Conservation (phyloP, 2,797 vertebrate species). For the Setipinna tenuifilis region DNA sequence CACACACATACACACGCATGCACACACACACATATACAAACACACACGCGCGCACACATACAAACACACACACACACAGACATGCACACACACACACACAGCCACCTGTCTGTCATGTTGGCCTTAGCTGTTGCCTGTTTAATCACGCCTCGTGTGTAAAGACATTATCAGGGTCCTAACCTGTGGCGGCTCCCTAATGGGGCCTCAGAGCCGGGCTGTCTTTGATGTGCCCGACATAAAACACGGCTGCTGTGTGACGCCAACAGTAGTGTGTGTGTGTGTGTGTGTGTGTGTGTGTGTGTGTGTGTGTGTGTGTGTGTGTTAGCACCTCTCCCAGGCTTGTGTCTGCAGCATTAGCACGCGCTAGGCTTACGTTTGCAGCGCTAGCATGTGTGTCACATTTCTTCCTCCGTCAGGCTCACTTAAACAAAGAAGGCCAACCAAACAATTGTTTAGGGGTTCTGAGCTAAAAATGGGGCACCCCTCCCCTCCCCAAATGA, state of each 20-base stretch:
- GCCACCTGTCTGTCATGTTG: not conserved
- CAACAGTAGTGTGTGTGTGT: constrained; percentile 45
- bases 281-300: no score
- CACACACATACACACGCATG: no score
- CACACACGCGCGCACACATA: not conserved
- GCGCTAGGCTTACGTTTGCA: no score
- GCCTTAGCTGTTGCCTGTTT: not conserved
- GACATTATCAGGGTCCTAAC: constrained; percentile 9
- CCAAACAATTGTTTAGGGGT: no score
- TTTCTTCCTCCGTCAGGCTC: no score
- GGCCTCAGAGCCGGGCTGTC: not conserved
- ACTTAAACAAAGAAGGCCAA: no score
- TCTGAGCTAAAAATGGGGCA: no score
- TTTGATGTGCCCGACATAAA: not conserved
- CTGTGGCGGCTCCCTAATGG: not conserved
- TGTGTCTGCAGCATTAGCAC: not conserved
- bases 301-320: constrained; percentile 12
- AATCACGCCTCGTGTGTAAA: not conserved
- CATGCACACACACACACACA: no score
- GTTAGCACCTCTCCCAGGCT: not conserved
- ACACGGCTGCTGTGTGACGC: not conserved
- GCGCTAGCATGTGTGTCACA: no score
- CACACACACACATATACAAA: no score
- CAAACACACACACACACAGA: no score
- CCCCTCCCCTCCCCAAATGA: no score